Evolutionary conservation across 2,113 vertebrate genomes (phyloP).

Genomic region (Astur gentilis): DNA sequence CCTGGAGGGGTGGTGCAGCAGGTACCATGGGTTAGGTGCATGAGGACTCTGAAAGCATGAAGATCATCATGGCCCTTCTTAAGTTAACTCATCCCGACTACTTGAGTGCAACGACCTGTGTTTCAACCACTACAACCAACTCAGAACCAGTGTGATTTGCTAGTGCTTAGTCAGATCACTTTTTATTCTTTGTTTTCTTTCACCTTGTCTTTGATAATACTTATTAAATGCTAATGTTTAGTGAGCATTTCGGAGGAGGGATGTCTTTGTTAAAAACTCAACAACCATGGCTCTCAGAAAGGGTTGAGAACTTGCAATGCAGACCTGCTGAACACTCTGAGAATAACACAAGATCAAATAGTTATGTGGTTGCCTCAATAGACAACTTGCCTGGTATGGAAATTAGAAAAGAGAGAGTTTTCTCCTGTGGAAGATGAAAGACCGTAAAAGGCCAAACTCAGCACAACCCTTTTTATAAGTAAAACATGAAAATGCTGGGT

Average conservation of each 20-base stretch:
- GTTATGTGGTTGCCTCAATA: neutral
- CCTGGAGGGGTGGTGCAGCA: neutral
- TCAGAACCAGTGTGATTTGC: neutral
- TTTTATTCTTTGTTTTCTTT: neutral
- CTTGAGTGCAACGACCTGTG: neutral
- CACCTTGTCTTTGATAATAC: neutral
- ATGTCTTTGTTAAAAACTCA: neutral
- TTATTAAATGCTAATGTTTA: neutral
- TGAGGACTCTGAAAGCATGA: neutral
- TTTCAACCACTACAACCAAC: neutral
- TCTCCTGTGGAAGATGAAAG: neutral
- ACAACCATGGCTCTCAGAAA: fast-evolving
- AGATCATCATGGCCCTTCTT: neutral
- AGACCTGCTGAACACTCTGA: neutral
- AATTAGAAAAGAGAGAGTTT: neutral
- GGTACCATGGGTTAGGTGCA: neutral
- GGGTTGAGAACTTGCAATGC: neutral
- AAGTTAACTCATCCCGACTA: neutral
- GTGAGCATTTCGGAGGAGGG: neutral
- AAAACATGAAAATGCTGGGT: neutral
- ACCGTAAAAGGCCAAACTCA: constrained; percentile 10
- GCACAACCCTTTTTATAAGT: neutral
- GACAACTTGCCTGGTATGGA: neutral
- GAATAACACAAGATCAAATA: neutral
- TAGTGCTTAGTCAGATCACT: neutral